Percentiles rank a stretch among this genome's conserved stretches.
phyloP scores from a whole-genome alignment of 64 coral and sea anemone species.

The Stichodactyla mertensii region DNA sequence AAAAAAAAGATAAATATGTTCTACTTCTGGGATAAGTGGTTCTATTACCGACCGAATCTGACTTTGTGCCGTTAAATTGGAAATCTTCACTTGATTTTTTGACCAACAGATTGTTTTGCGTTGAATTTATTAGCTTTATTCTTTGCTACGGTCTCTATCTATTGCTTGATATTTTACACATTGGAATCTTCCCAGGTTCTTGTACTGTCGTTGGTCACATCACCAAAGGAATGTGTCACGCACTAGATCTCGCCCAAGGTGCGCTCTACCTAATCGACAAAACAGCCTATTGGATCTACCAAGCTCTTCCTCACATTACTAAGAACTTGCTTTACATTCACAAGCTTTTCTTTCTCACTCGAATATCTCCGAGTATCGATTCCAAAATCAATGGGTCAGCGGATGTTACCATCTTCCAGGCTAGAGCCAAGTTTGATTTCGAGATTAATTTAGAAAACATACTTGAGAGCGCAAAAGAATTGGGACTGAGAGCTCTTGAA shows the following conservation, averaged over 20 bases:
- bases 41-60: too few relatives aligned
- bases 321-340: conserved; percentile 59
- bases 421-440: conserved; percentile 57
- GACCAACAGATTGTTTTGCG: too few relatives aligned
- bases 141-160: too few relatives aligned
- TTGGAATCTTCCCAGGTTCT: conserved; percentile 27
- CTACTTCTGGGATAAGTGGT: too few relatives aligned
- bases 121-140: too few relatives aligned
- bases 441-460: conserved; percentile 73
- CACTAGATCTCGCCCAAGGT: conserved; percentile 46
- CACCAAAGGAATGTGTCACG: conserved; percentile 70
- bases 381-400: conserved; percentile 48
- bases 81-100: too few relatives aligned
- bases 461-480: conserved; percentile 59
- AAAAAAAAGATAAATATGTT: too few relatives aligned
- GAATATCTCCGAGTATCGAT: conserved; percentile 35
- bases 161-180: too few relatives aligned
- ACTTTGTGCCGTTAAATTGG: too few relatives aligned
- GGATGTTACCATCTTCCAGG: conserved; percentile 58
- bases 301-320: conserved; percentile 29
- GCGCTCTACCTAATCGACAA: conserved; percentile 60
- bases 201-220: conserved; percentile 58
- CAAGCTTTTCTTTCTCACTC: conserved; percentile 53
- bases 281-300: conserved; percentile 68
- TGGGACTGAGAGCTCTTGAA: conserved; percentile 54